Evolutionary conservation across 2,113 vertebrate species (phyloP).

Genomic region (Oncorhynchus kisutch): DNA sequence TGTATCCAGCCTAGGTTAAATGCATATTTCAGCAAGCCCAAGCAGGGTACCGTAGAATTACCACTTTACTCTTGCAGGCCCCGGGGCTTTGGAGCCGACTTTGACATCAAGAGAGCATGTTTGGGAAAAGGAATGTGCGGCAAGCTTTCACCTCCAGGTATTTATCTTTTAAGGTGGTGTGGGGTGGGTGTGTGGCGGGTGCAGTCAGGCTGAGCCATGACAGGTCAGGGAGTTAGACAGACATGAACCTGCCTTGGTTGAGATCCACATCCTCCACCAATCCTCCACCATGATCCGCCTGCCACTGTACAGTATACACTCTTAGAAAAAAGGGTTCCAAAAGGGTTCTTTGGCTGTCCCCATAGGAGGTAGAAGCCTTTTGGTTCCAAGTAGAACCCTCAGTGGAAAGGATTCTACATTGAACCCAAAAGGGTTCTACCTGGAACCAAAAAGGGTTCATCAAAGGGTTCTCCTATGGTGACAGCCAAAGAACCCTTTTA

Average conservation of each 20-base stretch:
- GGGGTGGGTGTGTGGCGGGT: slow-evolving; percentile 51
- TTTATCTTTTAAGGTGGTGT: slow-evolving; percentile 84
- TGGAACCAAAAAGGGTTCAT: too few relatives aligned
- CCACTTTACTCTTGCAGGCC: slow-evolving; percentile 81
- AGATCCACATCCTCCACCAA: slow-evolving; percentile 25
- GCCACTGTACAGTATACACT: slow-evolving; percentile 2
- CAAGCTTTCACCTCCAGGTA: slow-evolving; percentile 91
- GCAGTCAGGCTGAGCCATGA: slow-evolving; percentile 70
- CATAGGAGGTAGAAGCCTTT: too few relatives aligned
- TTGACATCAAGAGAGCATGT: slow-evolving; percentile 89
- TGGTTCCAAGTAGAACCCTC: too few relatives aligned
- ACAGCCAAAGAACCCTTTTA: too few relatives aligned
- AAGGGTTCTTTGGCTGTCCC: neutral
- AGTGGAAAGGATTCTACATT: too few relatives aligned
- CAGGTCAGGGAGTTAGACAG: slow-evolving; percentile 62
- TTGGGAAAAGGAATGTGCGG: slow-evolving; percentile 92
- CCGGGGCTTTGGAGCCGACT: slow-evolving; percentile 89
- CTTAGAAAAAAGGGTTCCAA: slow-evolving; percentile 18
- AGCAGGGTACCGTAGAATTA: slow-evolving; percentile 90
- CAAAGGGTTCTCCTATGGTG: too few relatives aligned
- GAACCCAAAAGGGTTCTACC: too few relatives aligned
- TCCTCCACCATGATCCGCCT: slow-evolving; percentile 10
- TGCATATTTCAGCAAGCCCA: slow-evolving; percentile 97
- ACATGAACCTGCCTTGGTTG: slow-evolving; percentile 57
- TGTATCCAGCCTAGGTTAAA: slow-evolving; percentile 81